Percentiles rank a stretch among this genome's conserved stretches.
phyloP scores from a whole-genome alignment of 1,140 invertebrate species.

The Diachasma alloeum region DNA sequence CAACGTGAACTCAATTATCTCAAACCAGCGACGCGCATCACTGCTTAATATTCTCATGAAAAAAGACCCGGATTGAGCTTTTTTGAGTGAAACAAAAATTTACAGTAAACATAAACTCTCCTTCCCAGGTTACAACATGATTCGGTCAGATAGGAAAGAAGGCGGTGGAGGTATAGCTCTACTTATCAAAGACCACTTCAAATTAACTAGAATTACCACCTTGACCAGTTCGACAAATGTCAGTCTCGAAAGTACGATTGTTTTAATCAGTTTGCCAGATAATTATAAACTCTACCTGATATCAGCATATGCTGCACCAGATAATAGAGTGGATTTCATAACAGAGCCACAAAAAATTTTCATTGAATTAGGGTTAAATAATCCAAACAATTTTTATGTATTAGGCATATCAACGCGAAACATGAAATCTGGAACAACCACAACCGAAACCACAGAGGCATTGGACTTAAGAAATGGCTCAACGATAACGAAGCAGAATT shows the following conservation, averaged over 20 bases:
- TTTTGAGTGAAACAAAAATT: too few relatives aligned
- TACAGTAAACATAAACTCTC: too few relatives aligned
- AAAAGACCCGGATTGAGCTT: too few relatives aligned
- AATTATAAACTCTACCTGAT: background rate
- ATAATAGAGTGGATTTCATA: background rate
- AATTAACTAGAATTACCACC: background rate
- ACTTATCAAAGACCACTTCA: background rate
- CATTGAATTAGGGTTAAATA: background rate
- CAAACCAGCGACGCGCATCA: too few relatives aligned
- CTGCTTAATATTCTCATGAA: too few relatives aligned
- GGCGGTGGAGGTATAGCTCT: background rate
- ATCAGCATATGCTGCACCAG: background rate
- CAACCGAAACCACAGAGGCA: background rate
- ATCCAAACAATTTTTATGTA: background rate
- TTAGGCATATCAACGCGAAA: conserved; percentile 14
- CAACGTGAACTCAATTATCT: too few relatives aligned
- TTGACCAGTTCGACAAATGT: too few relatives aligned
- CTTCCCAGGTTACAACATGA: too few relatives aligned
- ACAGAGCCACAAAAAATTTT: background rate
- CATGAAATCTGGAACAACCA: background rate
- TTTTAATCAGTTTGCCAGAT: conserved; percentile 8
- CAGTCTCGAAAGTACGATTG: background rate
- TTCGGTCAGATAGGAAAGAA: background rate
- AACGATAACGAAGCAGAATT: background rate
- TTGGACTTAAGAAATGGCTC: background rate